Evolutionary conservation across 2,888 invertebrate genomes (phyloP).

Genomic region (Parasteatoda lunata): DNA sequence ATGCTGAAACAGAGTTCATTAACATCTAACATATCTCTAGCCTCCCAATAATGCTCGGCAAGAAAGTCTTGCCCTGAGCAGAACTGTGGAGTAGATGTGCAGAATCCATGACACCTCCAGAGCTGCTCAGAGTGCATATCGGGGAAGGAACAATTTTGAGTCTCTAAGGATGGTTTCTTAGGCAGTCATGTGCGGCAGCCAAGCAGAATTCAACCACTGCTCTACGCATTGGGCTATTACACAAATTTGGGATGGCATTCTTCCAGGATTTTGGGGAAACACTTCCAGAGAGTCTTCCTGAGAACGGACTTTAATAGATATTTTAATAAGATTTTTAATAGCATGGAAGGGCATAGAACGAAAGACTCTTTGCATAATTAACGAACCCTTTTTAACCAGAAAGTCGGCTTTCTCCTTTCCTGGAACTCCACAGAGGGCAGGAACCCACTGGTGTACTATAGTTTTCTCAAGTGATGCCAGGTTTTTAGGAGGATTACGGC

Average conservation of each 20-base stretch:
- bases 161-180: not conserved
- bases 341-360: not conserved
- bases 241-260: not conserved
- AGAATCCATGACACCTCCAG: not conserved
- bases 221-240: not conserved
- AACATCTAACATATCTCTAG: conserved; percentile 1
- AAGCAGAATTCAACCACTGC: not conserved
- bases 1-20: not conserved
- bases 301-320: not conserved
- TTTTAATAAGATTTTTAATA: not conserved
- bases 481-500: too few species aligned
- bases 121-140: conserved; percentile 8
- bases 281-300: not conserved
- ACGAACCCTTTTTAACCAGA: too few species aligned
- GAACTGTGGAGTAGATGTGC: not conserved
- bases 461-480: too few species aligned
- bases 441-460: too few species aligned
- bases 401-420: too few species aligned
- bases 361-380: too few species aligned
- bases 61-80: not conserved
- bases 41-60: not conserved
- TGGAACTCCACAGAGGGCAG: too few species aligned
- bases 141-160: conserved; percentile 6
- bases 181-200: not conserved
- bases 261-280: not conserved